A percentile compares a stretch with the other conserved stretches of the same genome.
Conservation (phyloP, 2,888 invertebrate genomes). For the Pinctada fucata region DNA sequence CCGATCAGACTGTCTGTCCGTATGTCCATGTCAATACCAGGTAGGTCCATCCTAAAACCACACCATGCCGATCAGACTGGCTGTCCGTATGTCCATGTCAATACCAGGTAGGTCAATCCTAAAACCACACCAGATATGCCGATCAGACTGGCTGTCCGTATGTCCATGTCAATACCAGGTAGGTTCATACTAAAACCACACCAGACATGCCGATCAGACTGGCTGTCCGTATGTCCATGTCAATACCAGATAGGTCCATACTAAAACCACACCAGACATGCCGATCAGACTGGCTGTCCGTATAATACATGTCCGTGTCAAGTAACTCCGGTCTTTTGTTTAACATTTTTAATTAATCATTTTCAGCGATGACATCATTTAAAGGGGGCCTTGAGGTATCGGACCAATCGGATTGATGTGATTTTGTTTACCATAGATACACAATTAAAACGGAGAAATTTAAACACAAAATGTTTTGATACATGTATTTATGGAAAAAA, state of each 20-base stretch:
- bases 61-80: constrained; percentile 71
- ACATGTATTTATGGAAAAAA: too few relatives aligned
- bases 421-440: too few relatives aligned
- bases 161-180: constrained; percentile 74
- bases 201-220: constrained; percentile 66
- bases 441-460: too few relatives aligned
- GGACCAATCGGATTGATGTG: too few relatives aligned
- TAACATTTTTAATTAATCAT: too few relatives aligned
- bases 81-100: constrained; percentile 73
- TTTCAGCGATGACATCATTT: too few relatives aligned
- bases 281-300: constrained; percentile 68
- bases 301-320: constrained; percentile 42
- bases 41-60: constrained; percentile 70
- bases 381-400: too few relatives aligned
- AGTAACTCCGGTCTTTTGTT: too few relatives aligned
- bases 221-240: constrained; percentile 71
- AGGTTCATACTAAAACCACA: constrained; percentile 69
- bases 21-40: constrained; percentile 74
- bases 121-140: constrained; percentile 74
- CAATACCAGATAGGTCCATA: constrained; percentile 72
- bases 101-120: constrained; percentile 69
- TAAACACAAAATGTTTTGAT: too few relatives aligned
- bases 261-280: constrained; percentile 73
- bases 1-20: constrained; percentile 68
- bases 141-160: constrained; percentile 68